Percentiles rank a stretch among this genome's conserved stretches.
These are phyloP conservation scores for Calameuta filiformis DNA, from an alignment of 2,888 invertebrate genomes.

Conservation along the genomic window DNA sequence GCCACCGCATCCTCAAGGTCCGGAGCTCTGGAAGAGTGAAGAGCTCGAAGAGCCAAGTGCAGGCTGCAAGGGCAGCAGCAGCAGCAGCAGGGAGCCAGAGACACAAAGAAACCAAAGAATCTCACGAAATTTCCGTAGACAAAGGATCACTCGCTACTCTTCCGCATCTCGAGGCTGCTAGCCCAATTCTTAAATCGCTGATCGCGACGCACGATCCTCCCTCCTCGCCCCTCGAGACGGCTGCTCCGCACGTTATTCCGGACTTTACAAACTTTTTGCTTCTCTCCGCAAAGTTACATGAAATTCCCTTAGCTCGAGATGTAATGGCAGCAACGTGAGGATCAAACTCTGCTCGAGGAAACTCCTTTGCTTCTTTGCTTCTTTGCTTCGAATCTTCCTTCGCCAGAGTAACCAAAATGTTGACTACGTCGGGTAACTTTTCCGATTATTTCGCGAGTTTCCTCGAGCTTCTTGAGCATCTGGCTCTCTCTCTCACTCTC, in stretches of 20 bases:
- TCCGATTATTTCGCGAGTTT: not conserved
- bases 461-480: no score
- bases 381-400: not conserved
- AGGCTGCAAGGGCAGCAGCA: slow-evolving; percentile 13
- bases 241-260: no score
- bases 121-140: not conserved
- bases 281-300: no score
- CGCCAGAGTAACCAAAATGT: not conserved
- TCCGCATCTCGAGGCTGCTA: no score
- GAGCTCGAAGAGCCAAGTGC: not conserved
- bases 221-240: no score
- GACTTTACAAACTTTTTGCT: no score
- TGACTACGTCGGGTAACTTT: not conserved
- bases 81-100: slow-evolving; percentile 11
- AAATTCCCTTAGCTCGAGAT: no score
- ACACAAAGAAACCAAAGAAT: slow-evolving; percentile 17
- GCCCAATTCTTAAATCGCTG: no score
- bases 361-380: not conserved
- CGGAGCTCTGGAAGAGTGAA: no score
- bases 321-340: no score
- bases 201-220: no score
- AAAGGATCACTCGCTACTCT: not conserved
- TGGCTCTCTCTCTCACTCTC: no score
- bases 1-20: not conserved
- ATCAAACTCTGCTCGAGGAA: not conserved